phyloP scores from a whole-genome alignment of 1,140 invertebrate species.

The Nylanderia fulva region DNA sequence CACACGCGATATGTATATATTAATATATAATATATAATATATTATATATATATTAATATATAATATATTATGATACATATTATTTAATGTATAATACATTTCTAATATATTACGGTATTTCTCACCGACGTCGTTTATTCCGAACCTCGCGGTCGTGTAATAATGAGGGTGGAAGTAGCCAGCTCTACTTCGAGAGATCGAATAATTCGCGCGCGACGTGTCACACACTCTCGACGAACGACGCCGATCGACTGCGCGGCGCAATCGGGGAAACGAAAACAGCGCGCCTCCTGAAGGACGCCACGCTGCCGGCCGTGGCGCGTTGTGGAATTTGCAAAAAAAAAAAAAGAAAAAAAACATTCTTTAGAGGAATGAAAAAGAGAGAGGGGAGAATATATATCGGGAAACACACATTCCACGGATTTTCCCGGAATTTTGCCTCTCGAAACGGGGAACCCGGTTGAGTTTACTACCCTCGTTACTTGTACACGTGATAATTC shows the following conservation, averaged over 20 bases:
- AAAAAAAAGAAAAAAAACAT: slow-evolving; percentile 65
- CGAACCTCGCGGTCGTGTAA: slow-evolving; percentile 15
- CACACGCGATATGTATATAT: too few species aligned
- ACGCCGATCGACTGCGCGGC: slow-evolving; percentile 30
- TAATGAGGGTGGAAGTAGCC: neutral
- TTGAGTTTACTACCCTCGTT: neutral
- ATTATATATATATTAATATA: too few species aligned
- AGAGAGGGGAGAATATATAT: neutral
- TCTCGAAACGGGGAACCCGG: neutral
- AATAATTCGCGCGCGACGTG: neutral
- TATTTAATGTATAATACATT: too few species aligned
- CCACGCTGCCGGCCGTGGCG: slow-evolving; percentile 37
- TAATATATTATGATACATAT: too few species aligned
- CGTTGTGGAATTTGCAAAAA: slow-evolving; percentile 65
- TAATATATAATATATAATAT: too few species aligned
- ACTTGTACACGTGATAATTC: neutral
- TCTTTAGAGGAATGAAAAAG: slow-evolving; percentile 23
- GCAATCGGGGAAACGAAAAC: slow-evolving; percentile 66
- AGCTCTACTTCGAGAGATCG: neutral
- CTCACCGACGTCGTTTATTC: neutral
- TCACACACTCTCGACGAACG: neutral
- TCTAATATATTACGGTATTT: neutral
- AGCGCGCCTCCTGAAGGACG: slow-evolving; percentile 68
- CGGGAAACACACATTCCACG: slow-evolving; percentile 53
- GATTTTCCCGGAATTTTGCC: slow-evolving; percentile 53